phyloP scores from a whole-genome alignment of 2,888 invertebrate genomes.

The Nomada fucata region DNA sequence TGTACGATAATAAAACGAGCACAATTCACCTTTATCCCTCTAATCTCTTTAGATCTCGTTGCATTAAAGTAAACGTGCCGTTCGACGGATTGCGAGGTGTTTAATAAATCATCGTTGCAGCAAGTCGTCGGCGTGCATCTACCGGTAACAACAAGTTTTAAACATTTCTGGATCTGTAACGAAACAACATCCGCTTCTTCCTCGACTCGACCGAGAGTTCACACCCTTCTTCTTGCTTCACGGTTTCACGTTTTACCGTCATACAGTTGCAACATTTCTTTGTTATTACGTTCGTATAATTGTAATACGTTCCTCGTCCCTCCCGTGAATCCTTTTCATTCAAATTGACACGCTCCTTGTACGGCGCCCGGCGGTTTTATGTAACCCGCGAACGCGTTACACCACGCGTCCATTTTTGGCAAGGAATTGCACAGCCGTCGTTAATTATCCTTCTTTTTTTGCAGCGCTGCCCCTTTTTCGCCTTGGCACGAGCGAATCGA shows the following conservation, averaged over 20 bases:
- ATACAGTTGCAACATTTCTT: conserved; percentile 30
- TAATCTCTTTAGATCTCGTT: conserved; percentile 4
- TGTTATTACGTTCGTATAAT: conserved; percentile 34
- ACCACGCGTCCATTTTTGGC: conserved; percentile 66
- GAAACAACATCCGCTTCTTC: neutral
- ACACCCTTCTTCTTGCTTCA: neutral
- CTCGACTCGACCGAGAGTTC: neutral
- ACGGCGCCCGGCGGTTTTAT: conserved; percentile 65
- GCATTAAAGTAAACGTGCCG: conserved; percentile 4
- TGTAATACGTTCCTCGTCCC: conserved; percentile 7
- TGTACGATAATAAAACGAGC: neutral
- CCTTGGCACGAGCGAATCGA: conserved; percentile 28
- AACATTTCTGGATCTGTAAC: conserved; percentile 22
- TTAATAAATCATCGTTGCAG: conserved; percentile 26
- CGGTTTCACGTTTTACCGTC: neutral
- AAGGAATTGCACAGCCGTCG: conserved; percentile 51
- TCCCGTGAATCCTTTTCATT: conserved; percentile 57
- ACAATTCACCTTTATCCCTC: conserved; percentile 1
- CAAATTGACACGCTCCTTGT: conserved; percentile 73
- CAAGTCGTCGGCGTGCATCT: conserved; percentile 13
- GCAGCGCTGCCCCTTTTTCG: conserved; percentile 30
- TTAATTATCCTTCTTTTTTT: conserved; percentile 65
- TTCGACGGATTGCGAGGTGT: neutral
- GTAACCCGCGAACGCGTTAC: conserved; percentile 63
- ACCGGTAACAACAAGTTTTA: conserved; percentile 25